Conservation (phyloP, 2,888 invertebrate species). For the Oscheius sp. region DNA sequence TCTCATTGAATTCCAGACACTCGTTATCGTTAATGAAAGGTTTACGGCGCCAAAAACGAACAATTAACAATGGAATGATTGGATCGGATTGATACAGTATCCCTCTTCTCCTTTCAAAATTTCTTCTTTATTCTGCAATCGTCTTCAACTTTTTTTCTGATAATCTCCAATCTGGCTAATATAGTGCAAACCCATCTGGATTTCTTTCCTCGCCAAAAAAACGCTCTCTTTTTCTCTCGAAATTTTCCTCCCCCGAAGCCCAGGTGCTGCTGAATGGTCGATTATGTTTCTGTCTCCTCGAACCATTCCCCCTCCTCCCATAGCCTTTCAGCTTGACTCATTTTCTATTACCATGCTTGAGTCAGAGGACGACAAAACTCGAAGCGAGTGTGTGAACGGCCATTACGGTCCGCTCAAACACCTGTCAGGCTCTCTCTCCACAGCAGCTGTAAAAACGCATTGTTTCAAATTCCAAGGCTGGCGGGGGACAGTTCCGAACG, state of each 20-base stretch:
- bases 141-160: too few relatives aligned
- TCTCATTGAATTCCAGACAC: too few relatives aligned
- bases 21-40: too few relatives aligned
- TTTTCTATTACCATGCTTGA: conserved; percentile 2
- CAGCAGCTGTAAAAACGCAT: conserved; percentile 22
- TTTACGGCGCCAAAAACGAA: too few relatives aligned
- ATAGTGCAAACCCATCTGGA: too few relatives aligned
- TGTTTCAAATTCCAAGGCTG: conserved; percentile 27
- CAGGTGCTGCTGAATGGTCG: conserved; percentile 3
- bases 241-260: neutral
- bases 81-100: too few relatives aligned
- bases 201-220: too few relatives aligned
- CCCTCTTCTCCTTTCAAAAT: too few relatives aligned
- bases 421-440: conserved; percentile 13
- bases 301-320: neutral
- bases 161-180: too few relatives aligned
- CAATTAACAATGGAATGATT: too few relatives aligned
- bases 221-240: neutral
- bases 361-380: neutral
- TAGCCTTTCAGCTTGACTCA: conserved; percentile 11
- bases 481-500: neutral
- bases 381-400: conserved; percentile 13
- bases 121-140: too few relatives aligned
- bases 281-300: too few relatives aligned
- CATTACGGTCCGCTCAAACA: conserved; percentile 22